Evolutionary conservation across 1,140 invertebrate genomes (phyloP).

Genomic region (Rhagoletis zephyria): DNA sequence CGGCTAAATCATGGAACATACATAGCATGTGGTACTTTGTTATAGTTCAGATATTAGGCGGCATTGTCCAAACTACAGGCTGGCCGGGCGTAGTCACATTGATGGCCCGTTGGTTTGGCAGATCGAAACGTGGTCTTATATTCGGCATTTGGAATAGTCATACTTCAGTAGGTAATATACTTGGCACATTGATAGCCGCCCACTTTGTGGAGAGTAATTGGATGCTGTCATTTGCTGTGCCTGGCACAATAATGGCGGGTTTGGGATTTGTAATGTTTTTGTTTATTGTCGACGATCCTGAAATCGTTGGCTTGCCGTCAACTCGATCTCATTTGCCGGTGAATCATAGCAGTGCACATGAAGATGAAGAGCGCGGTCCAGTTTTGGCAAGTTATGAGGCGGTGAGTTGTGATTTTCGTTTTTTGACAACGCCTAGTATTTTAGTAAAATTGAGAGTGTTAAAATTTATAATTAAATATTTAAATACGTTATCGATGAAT

Average conservation of each 20-base stretch:
- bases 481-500: too few relatives aligned
- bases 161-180: constrained; percentile 94
- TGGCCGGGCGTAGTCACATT: constrained; percentile 91
- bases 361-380: constrained; percentile 45
- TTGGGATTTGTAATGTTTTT: constrained; percentile 88
- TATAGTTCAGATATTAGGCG: constrained; percentile 85
- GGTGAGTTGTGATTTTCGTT: constrained; percentile 60
- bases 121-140: constrained; percentile 90
- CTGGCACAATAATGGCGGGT: constrained; percentile 86
- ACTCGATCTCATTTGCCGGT: neutral
- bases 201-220: constrained; percentile 89
- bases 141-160: constrained; percentile 98
- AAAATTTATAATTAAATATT: too few relatives aligned
- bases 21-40: constrained; percentile 90
- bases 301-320: constrained; percentile 79
- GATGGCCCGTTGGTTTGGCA: constrained; percentile 96
- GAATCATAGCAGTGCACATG: neutral
- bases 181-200: constrained; percentile 89
- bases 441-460: too few relatives aligned
- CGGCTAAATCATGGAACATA: constrained; percentile 87
- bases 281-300: constrained; percentile 87
- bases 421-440: too few relatives aligned
- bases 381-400: constrained; percentile 60
- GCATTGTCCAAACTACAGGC: constrained; percentile 91
- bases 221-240: constrained; percentile 93